Base-by-base conservation (phyloP, 2,888 invertebrate species). In the Iphiclides podalirius region DNA sequence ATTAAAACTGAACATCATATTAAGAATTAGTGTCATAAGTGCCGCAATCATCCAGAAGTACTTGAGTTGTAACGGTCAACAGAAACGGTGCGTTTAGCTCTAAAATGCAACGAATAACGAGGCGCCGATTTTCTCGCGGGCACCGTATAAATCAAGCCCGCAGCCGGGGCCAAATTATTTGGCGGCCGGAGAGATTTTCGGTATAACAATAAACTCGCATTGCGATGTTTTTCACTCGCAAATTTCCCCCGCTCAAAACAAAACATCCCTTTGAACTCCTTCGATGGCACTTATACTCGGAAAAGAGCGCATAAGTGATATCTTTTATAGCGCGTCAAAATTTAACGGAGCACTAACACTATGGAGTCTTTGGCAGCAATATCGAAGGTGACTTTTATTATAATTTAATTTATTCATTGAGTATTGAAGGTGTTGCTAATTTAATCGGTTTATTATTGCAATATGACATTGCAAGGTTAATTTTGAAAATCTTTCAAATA, bases 141-240 rank as follows among this genome's bases (percentile, higher is more conserved):
- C 55, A 55, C 47, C 52, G 15, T 47, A 65, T 81, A 79, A 79
- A 79, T 81, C 75, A 76, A 63, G 53, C 45, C 55, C 50, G 50
- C 49, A 71, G 67, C 68, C 69, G 72, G 69, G 70, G 67, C 67
- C 69, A 68, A 75, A 80, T 75, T 75, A 78, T 71, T 76, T 72
- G 48, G 63, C 61, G 50, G 50, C 52, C 52, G 23, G 41, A 54
- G 60, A 63, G 70, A 73, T 70, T 80, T 82, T 82, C 26, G 79
- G 78, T 70, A 72, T 69, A 74, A 79, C 75, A 77, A 80, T 82
- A 81, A 81, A 79, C 60, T 66, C 64, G 58, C 52, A 55, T 51
- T 56, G 52, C 54, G 74, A 74, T 71, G 61, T 75, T 76, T 74
- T 73, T 66, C 69, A 69, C 53, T 65, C 75, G 67, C 73, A 74